These are phyloP conservation scores for Thysanoteuthis rhombus DNA, from an alignment of 2,888 invertebrate genomes.

Conservation along the genomic window DNA sequence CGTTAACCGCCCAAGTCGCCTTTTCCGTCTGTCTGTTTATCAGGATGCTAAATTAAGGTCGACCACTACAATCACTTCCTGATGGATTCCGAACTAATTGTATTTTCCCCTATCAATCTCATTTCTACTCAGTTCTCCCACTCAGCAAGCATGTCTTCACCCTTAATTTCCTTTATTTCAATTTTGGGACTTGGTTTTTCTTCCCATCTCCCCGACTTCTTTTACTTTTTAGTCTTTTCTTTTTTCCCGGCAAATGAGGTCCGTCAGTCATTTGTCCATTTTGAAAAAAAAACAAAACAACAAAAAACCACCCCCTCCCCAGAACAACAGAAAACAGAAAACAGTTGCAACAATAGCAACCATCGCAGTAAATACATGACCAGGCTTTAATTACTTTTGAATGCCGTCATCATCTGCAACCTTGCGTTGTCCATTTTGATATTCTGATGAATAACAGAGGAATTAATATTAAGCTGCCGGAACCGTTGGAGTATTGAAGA, in stretches of 20 bases:
- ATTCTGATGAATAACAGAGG: background rate
- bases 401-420: background rate
- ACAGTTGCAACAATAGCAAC: background rate
- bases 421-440: background rate
- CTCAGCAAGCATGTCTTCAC: background rate
- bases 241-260: background rate
- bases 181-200: background rate
- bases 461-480: background rate
- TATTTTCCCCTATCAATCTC: background rate
- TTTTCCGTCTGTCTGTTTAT: background rate
- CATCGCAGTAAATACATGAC: background rate
- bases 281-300: too few species aligned
- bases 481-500: background rate
- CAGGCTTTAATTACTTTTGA: background rate
- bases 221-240: background rate
- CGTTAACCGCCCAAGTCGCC: background rate
- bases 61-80: background rate
- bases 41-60: too few species aligned
- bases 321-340: too few species aligned
- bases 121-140: too few species aligned
- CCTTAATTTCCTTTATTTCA: background rate
- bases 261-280: background rate
- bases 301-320: too few species aligned
- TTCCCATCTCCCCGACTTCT: background rate
- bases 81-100: background rate